Conservation (phyloP, 2,888 invertebrate genomes). For the Xylota segnis region DNA sequence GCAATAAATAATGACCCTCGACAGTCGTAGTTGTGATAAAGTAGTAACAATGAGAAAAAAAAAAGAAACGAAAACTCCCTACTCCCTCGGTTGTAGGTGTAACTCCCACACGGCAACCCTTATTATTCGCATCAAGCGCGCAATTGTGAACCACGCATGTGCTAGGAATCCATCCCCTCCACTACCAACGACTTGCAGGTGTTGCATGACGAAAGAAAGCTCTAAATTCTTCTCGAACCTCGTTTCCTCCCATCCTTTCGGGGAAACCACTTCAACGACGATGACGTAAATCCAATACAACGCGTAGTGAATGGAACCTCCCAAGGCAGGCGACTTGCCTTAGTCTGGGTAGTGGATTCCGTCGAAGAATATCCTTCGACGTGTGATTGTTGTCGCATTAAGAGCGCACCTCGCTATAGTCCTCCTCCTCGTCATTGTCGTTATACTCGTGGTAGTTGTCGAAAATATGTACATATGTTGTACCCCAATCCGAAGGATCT, state of each 20-base stretch:
- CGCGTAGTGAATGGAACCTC: constrained; percentile 23
- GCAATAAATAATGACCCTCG: constrained; percentile 25
- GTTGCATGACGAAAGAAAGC: constrained; percentile 62
- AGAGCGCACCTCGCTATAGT: constrained; percentile 30
- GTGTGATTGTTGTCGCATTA: constrained; percentile 66
- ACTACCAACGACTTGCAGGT: constrained; percentile 35
- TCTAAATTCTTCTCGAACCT: constrained; percentile 11
- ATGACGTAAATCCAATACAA: constrained; percentile 62
- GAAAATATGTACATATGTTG: not conserved
- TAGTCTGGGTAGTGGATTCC: constrained; percentile 68
- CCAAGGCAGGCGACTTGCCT: constrained; percentile 66
- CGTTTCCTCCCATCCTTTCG: not conserved
- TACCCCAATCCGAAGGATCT: not conserved
- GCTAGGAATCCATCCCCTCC: not conserved
- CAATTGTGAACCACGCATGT: constrained; percentile 50
- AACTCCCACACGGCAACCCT: constrained; percentile 48
- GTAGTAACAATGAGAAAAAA: not conserved
- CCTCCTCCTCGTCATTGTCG: not conserved
- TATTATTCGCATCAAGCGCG: constrained; percentile 20
- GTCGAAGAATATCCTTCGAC: constrained; percentile 51
- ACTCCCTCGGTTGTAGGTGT: not conserved
- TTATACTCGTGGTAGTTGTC: too few relatives aligned
- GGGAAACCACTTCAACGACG: constrained; percentile 21
- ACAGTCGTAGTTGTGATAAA: constrained; percentile 10
- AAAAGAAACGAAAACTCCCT: not conserved